phyloP scores from a whole-genome alignment of 2,113 vertebrate genomes.

The Paracanthobrama guichenoti region DNA sequence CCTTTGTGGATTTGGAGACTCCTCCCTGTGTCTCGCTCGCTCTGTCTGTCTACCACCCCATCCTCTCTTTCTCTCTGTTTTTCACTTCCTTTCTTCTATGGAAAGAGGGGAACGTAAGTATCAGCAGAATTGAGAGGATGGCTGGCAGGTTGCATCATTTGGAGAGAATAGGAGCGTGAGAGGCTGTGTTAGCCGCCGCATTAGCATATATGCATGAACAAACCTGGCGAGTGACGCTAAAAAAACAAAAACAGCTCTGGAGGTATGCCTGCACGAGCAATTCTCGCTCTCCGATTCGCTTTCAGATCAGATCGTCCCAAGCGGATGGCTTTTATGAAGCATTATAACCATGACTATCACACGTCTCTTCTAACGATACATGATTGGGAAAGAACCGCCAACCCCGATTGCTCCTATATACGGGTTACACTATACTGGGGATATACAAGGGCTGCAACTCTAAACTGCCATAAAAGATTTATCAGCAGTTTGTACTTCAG shows the following conservation, averaged over 20 bases:
- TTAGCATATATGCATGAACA: conserved; percentile 74
- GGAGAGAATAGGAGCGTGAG: conserved; percentile 73
- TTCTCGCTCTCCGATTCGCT: not conserved
- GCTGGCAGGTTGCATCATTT: conserved; percentile 80
- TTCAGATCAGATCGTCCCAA: conserved; percentile 73
- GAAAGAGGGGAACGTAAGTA: conserved; percentile 65
- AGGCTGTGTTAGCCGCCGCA: conserved; percentile 72
- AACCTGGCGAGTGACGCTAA: conserved; percentile 14
- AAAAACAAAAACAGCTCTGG: conserved; percentile 24
- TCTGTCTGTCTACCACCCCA: conserved; percentile 38
- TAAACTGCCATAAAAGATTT: conserved; percentile 53
- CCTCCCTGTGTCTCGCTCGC: conserved; percentile 27
- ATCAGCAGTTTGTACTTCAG: conserved; percentile 50
- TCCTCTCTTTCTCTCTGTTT: conserved; percentile 18
- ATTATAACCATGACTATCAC: conserved; percentile 20
- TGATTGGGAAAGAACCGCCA: conserved; percentile 38
- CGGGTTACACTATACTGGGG: conserved; percentile 37
- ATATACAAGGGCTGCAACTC: conserved; percentile 50
- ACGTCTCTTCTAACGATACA: conserved; percentile 35
- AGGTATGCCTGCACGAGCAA: conserved; percentile 13
- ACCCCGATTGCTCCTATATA: conserved; percentile 37
- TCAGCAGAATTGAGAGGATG: conserved; percentile 76
- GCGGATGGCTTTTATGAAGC: conserved; percentile 65
- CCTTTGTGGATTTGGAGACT: conserved; percentile 75
- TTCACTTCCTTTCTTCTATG: conserved; percentile 38